Percentiles rank a stretch among this genome's conserved stretches.
These are phyloP conservation scores for Dendronephthya gigantea DNA, from an alignment of 64 coral and sea anemone genomes.

Conservation along the genomic window DNA sequence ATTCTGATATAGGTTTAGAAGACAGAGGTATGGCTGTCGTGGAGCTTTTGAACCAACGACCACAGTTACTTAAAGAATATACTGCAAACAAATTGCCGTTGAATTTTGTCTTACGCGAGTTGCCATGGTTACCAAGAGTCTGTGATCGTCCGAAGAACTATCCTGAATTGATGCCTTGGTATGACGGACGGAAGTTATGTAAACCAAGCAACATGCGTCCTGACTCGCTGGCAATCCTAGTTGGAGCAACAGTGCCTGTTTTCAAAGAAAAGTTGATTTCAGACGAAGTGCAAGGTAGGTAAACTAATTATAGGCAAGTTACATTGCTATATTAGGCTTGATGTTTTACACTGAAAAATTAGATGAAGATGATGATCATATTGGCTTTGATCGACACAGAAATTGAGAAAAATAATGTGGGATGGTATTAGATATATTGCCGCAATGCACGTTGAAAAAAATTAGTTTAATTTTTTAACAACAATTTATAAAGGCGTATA, in stretches of 20 bases:
- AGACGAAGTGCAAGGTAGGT: neutral
- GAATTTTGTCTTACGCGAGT: neutral
- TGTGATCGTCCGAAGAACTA: neutral
- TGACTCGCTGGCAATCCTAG: neutral
- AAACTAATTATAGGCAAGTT: too few species aligned
- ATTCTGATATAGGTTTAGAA: too few species aligned
- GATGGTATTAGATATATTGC: too few species aligned
- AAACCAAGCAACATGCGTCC: neutral
- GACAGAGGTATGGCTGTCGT: neutral
- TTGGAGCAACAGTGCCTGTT: neutral
- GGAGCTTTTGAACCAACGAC: neutral
- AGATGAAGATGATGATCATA: too few species aligned
- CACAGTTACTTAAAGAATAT: neutral
- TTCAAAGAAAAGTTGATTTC: neutral
- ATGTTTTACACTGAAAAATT: too few species aligned
- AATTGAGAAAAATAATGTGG: too few species aligned
- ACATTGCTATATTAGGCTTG: too few species aligned
- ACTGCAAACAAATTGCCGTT: neutral
- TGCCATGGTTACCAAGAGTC: constrained; percentile 1
- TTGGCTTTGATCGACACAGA: too few species aligned
- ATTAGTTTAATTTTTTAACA: too few species aligned
- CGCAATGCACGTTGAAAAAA: too few species aligned
- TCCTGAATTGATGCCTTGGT: constrained; percentile 12
- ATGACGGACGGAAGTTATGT: neutral
- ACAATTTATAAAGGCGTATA: too few species aligned